Base-by-base conservation (phyloP, 1,140 invertebrate genomes). In the Drosophila cardini region DNA sequence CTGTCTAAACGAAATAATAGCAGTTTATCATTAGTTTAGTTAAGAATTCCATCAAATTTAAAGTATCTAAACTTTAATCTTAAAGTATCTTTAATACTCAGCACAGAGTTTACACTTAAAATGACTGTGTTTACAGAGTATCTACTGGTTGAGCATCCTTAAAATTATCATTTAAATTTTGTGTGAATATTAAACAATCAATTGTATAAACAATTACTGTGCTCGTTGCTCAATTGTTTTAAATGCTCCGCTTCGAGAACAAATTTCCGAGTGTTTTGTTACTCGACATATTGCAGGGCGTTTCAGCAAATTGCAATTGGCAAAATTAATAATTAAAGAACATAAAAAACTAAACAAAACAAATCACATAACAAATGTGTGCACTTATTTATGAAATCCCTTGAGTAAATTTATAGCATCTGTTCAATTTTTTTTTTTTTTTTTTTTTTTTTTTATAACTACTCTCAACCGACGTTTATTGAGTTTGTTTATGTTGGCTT, bases 201-300 rank as follows among this genome's bases (percentile, higher is more conserved):
- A 34, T 52, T 32, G 7, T 21, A 34, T 34, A 52, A 52, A 52
- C 48, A 52, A 52, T 32, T 34, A 34, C 30, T 15, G 26, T 13
- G 16, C 42, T 45, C 15, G 7, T 42, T n/a, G 38, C 38, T 42
- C 38, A 46, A 46, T 48, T 48, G 21, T 21, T 15, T 8, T 18
- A 15, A 38, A 10, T 30, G 13, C 40, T 43, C 21, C 4, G 40
- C 21, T 26, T 26, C 21, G 21, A 26, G 21, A 26, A 26, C 21
- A 26, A 26, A 26, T 26, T 26, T 26, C 21, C 4, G 21, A 26
- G 4, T 26, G 21, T 26, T 26, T 26, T 26, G 21, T 26, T 26
- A 26, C 21, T 26, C 4, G 21, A 26, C 21, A 26, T 5, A 16
- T 55, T 60, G 18, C 70, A 58, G 63, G 62, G 61, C 69, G 62